Conservation (phyloP, 1,140 invertebrate species). For the Aphidius ervi region DNA sequence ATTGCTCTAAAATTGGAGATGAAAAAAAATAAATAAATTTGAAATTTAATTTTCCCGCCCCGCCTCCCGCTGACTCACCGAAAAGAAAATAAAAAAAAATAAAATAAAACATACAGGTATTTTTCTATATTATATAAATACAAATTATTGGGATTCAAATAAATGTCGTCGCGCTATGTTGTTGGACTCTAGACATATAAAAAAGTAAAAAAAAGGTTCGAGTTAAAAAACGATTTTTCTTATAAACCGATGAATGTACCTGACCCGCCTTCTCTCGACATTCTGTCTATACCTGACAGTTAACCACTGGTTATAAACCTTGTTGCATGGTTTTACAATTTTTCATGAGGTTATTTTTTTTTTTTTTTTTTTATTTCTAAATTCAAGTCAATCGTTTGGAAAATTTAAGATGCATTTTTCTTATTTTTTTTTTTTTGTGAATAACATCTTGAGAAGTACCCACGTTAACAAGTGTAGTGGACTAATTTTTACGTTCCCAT, state of each 20-base stretch:
- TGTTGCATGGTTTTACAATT: background rate
- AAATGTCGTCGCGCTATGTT: slow-evolving; percentile 29
- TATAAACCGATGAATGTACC: slow-evolving; percentile 6
- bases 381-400: slow-evolving; percentile 34
- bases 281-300: background rate
- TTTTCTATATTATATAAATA: slow-evolving; percentile 19
- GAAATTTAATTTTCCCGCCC: slow-evolving; percentile 40
- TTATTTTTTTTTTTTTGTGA: slow-evolving; percentile 1
- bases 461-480: slow-evolving; percentile 46
- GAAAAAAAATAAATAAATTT: slow-evolving; percentile 6
- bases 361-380: background rate
- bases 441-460: slow-evolving; percentile 24
- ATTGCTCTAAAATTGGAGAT: slow-evolving; percentile 1
- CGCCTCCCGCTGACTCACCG: slow-evolving; percentile 27
- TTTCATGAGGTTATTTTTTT: slow-evolving; percentile 6
- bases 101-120: no score
- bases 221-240: slow-evolving; percentile 47
- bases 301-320: no score
- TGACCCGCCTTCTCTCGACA: slow-evolving; percentile 2
- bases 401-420: slow-evolving; percentile 35
- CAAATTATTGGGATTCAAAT: slow-evolving; percentile 36
- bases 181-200: background rate
- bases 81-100: slow-evolving; percentile 19
- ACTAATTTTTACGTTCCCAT: slow-evolving; percentile 5
- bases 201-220: slow-evolving; percentile 19